phyloP scores from a whole-genome alignment of 2,888 invertebrate species.

The Luffia ferchaultella region DNA sequence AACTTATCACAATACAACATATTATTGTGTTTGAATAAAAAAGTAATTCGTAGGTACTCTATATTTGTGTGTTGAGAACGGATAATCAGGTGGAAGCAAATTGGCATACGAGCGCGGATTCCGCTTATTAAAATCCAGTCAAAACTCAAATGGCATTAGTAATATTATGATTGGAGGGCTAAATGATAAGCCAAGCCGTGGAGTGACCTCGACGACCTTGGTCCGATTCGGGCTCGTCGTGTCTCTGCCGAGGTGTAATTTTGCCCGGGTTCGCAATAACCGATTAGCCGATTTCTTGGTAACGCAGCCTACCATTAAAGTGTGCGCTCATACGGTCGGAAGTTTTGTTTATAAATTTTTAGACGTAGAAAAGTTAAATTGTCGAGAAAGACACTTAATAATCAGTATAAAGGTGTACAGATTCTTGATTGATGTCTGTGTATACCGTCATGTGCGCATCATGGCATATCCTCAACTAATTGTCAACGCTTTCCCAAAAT shows the following conservation, averaged over 20 bases:
- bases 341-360: slow-evolving; percentile 1
- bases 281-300: slow-evolving; percentile 60
- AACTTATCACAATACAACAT: no score
- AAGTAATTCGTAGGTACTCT: no score
- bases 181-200: slow-evolving; percentile 56
- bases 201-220: slow-evolving; percentile 54
- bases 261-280: slow-evolving; percentile 50
- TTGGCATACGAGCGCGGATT: slow-evolving; percentile 25
- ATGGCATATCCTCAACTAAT: no score
- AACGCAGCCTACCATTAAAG: slow-evolving; percentile 53
- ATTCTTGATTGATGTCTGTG: no score
- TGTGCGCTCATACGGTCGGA: slow-evolving; percentile 20
- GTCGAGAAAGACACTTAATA: no score
- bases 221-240: slow-evolving; percentile 30
- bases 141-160: slow-evolving; percentile 59
- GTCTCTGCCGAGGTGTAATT: slow-evolving; percentile 43
- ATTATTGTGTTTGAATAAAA: no score
- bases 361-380: no score
- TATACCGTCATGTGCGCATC: no score
- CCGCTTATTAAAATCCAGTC: slow-evolving; percentile 48
- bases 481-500: no score
- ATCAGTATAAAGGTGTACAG: no score
- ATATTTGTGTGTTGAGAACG: no score
- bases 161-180: slow-evolving; percentile 28
- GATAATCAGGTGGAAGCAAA: no score